Conservation (phyloP, 2,113 vertebrate genomes). For the Phoxinus phoxinus region DNA sequence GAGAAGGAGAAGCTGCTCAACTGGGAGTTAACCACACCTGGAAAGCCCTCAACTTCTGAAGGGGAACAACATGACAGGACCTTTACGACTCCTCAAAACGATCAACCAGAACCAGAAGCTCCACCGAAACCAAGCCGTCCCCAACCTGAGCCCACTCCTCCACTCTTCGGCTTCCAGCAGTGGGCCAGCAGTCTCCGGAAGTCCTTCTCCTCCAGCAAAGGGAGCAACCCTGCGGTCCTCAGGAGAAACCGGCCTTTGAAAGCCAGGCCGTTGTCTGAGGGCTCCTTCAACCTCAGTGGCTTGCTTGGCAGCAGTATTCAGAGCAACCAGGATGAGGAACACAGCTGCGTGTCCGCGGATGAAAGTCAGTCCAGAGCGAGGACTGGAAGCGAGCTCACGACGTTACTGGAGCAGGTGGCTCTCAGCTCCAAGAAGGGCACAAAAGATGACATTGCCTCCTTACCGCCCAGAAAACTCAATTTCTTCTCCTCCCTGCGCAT, state of each 20-base stretch:
- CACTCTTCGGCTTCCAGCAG: conserved; percentile 67
- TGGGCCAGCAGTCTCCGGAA: conserved; percentile 71
- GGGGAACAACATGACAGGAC: conserved; percentile 51
- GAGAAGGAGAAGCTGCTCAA: conserved; percentile 73
- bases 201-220: conserved; percentile 64
- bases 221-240: conserved; percentile 58
- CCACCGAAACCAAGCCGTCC: conserved; percentile 49
- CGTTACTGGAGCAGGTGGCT: conserved; percentile 71
- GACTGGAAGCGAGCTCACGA: conserved; percentile 66
- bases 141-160: conserved; percentile 53
- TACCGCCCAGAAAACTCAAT: conserved; percentile 65
- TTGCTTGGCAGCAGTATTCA: conserved; percentile 17
- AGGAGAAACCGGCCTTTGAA: conserved; percentile 48
- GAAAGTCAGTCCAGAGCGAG: conserved; percentile 44
- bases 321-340: conserved; percentile 27
- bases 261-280: conserved; percentile 70
- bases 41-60: conserved; percentile 36
- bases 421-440: conserved; percentile 55
- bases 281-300: conserved; percentile 62
- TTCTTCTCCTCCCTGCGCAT: conserved; percentile 77
- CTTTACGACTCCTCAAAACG: conserved; percentile 35
- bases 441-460: conserved; percentile 57
- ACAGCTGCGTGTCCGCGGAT: neutral
- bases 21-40: conserved; percentile 65
- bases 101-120: conserved; percentile 46